Evolutionary conservation across 1,140 invertebrate species (phyloP), one percentile per base, ranked within the genome.

Genomic region (Pseudomyrmex dendroicus): DNA sequence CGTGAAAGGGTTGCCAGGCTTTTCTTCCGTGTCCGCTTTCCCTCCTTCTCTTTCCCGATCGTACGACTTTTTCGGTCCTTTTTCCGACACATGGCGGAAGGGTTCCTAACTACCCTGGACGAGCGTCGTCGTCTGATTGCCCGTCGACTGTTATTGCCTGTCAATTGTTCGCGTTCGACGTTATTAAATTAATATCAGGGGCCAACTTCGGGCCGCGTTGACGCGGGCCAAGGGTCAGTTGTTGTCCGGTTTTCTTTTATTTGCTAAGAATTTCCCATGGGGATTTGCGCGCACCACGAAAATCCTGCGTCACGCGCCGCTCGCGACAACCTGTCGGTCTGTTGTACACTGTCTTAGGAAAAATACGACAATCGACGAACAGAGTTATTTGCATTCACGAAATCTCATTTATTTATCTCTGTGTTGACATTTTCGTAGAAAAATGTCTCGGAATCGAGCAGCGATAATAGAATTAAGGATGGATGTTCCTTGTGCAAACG

Each of bases 131-230:
- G 89, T 89, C 91, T 91, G 92, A 94, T 94, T 92, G 92, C 90
- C 88, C 78, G 35, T 35, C 50, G 88, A 73, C 89, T 91, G 91
- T 94, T 94, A 94, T 94, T 94, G 93, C 92, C 93, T 93, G 94
- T 94, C 93, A 92, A 94, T 94, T 93, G 93, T 92, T 93, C 91
- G 64, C 86, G 87, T 91, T 90, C 57, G 84, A 63, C 87, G 90
- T 94, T 94, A 94, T 94, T 94, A 94, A 93, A 93, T 94, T 94
- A 94, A 94, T 94, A 94, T 94, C 89, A 91, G 78, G 89, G 70
- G 62, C 73, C 85, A 91, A 90, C 78, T 83, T 52, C 48, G 35
- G 61, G 17, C 70, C 48, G 35, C 52, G 83, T 84, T 46, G 54
- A 74, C 50, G 35, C 35, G 61, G 64, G 9, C 44, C 57, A 88